phyloP scores from a whole-genome alignment of 2,888 invertebrate genomes.

The Callosobruchus maculatus region DNA sequence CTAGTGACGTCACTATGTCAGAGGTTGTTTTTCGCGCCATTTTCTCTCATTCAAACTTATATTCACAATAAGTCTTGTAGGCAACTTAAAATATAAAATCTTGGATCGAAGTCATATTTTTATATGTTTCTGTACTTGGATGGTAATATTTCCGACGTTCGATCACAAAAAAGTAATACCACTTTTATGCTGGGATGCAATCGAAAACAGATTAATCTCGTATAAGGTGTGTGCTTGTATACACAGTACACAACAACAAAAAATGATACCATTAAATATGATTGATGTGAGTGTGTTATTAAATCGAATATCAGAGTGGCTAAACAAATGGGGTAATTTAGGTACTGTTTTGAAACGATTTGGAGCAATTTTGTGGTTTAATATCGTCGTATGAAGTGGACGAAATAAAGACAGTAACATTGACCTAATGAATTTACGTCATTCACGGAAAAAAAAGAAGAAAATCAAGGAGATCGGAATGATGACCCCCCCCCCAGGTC shows the following conservation, averaged over 20 bases:
- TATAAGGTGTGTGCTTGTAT: not conserved
- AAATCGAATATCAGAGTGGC: not conserved
- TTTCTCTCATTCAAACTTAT: no score
- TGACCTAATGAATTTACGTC: not conserved
- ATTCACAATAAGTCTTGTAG: no score
- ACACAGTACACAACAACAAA: not conserved
- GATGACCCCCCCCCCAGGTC: no score
- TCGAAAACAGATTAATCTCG: not conserved
- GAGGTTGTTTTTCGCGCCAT: no score
- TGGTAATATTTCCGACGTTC: not conserved
- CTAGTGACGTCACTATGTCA: no score
- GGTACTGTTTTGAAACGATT: not conserved
- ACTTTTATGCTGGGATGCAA: not conserved
- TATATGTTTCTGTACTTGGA: no score
- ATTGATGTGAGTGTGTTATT: not conserved
- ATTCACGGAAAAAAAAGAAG: not conserved
- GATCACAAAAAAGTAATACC: not conserved
- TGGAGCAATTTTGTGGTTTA: not conserved
- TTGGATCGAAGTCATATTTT: no score
- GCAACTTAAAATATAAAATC: no score
- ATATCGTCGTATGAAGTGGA: not conserved
- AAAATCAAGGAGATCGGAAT: no score
- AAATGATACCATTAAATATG: not conserved
- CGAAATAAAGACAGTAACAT: not conserved
- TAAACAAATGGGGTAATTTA: not conserved